Evolutionary conservation across 1,140 invertebrate genomes (phyloP).

Genomic region (Leptopilina boulardi): DNA sequence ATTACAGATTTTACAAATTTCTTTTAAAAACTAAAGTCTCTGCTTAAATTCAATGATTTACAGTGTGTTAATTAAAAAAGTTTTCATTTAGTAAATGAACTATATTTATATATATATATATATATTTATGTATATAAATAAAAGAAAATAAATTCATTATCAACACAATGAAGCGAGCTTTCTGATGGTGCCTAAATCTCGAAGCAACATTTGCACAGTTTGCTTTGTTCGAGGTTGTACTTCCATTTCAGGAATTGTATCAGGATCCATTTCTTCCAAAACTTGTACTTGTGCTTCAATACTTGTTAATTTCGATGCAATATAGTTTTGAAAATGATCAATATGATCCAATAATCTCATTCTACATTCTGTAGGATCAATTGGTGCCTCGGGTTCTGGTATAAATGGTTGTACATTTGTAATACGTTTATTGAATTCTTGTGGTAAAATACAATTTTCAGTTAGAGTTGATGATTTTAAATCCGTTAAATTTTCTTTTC

Average conservation of each 20-base stretch:
- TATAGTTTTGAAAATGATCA: constrained; percentile 83
- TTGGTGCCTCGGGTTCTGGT: constrained; percentile 88
- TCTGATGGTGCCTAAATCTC: constrained; percentile 76
- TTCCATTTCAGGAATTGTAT: constrained; percentile 64
- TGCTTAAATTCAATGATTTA: background rate
- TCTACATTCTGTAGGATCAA: constrained; percentile 86
- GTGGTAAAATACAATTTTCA: background rate
- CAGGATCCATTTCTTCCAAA: constrained; percentile 73
- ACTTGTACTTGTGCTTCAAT: constrained; percentile 84
- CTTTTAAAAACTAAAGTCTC: background rate
- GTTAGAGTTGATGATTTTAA: background rate
- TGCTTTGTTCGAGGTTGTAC: constrained; percentile 75
- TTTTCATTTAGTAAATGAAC: too few species aligned
- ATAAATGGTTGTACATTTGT: constrained; percentile 67
- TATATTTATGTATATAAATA: background rate
- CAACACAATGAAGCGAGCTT: constrained; percentile 73
- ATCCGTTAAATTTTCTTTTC: constrained; percentile 19
- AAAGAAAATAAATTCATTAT: constrained; percentile 40
- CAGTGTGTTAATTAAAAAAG: background rate
- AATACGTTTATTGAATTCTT: constrained; percentile 40
- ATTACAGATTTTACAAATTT: background rate
- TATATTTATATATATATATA: background rate
- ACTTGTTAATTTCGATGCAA: constrained; percentile 83
- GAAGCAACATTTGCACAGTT: constrained; percentile 77
- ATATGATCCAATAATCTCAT: constrained; percentile 87